A percentile compares a stretch with the other conserved stretches of the same genome.
Conservation (phyloP, 2,888 invertebrate species). For the Euspilapteryx auroguttella region DNA sequence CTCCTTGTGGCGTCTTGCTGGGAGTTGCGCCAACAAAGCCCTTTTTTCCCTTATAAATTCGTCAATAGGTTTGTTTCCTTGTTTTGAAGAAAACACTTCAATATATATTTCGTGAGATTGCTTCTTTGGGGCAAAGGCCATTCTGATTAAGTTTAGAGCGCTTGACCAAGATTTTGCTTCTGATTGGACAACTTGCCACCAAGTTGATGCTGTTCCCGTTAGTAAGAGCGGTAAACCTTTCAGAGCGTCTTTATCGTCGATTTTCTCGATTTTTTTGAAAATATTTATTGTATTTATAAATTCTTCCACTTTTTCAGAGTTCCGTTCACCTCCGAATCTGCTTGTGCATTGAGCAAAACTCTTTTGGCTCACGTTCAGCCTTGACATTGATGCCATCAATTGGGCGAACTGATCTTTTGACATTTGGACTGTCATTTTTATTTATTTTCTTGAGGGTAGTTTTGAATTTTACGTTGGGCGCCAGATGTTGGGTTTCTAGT, state of each 20-base stretch:
- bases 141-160: constrained; percentile 6
- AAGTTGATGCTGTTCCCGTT: not conserved
- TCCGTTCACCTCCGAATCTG: constrained; percentile 3
- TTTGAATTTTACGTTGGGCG: too few relatives aligned
- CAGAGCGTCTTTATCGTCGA: constrained; percentile 7
- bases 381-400: too few relatives aligned
- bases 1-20: constrained; percentile 8
- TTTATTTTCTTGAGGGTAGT: too few relatives aligned
- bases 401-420: too few relatives aligned
- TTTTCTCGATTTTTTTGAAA: constrained; percentile 8
- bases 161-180: constrained; percentile 5
- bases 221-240: constrained; percentile 2
- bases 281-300: constrained; percentile 8
- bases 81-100: constrained; percentile 7
- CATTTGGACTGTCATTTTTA: too few relatives aligned
- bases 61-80: constrained; percentile 6
- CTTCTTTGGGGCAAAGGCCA: constrained; percentile 8
- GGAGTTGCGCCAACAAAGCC: constrained; percentile 8
- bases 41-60: constrained; percentile 9
- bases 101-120: constrained; percentile 9
- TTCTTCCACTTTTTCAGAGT: constrained; percentile 7
- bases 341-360: constrained; percentile 2
- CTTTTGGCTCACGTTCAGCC: too few relatives aligned
- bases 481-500: too few relatives aligned
- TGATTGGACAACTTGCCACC: not conserved